A percentile compares a stretch with the other conserved stretches of the same genome.
These are phyloP conservation scores for Bungarus multicinctus DNA, from an alignment of 2,113 vertebrate species.

Conservation along the genomic window DNA sequence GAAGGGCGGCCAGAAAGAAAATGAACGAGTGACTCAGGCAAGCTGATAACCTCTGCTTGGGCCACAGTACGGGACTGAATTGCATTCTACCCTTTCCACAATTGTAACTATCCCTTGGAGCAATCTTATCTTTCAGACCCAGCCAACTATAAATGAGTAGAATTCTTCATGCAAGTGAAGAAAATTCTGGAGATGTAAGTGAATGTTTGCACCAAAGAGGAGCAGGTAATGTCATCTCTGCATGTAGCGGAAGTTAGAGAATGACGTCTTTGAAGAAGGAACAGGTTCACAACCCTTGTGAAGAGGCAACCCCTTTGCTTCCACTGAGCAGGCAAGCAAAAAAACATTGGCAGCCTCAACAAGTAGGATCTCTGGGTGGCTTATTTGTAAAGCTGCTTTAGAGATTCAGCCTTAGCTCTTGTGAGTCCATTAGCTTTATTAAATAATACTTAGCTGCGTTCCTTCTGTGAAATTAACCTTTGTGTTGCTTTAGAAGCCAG, in stretches of 20 bases:
- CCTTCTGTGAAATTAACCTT: slow-evolving; percentile 1
- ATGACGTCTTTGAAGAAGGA: not conserved
- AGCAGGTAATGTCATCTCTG: not conserved
- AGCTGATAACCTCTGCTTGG: not conserved
- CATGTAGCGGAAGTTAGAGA: not conserved
- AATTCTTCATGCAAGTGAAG: not conserved
- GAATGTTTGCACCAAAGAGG: no score
- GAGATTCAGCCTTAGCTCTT: not conserved
- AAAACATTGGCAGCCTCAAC: not conserved
- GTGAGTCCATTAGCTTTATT: not conserved
- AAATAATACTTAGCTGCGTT: not conserved
- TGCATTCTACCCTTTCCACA: not conserved
- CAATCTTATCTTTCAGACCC: not conserved
- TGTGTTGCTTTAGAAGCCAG: not conserved
- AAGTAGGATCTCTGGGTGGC: not conserved
- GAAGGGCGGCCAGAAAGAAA: not conserved
- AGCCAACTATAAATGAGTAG: not conserved
- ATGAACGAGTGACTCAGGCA: not conserved
- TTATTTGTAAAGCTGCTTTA: not conserved
- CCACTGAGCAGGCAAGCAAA: not conserved
- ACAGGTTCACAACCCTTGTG: not conserved
- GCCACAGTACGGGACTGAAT: not conserved
- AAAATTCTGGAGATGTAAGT: not conserved
- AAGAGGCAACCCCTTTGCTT: not conserved
- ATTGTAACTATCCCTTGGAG: not conserved